Evolutionary conservation across 2,888 invertebrate species (phyloP).

Genomic region (Tromatobia lineatoria): DNA sequence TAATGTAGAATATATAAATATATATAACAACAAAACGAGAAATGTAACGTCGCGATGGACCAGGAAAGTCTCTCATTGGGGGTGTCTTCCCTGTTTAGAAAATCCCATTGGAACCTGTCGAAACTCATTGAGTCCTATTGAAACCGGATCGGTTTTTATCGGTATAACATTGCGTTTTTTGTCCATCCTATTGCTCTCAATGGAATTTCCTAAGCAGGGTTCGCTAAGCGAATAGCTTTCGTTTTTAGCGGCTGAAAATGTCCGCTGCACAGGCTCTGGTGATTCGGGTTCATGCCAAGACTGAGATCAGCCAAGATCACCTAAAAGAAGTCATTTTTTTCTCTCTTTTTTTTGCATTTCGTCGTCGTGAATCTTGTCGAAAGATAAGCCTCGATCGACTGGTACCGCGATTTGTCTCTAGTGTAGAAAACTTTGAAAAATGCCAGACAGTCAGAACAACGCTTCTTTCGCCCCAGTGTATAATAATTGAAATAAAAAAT

Average conservation of each 20-base stretch:
- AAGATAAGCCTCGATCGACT: slow-evolving; percentile 24
- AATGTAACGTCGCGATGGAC: slow-evolving; percentile 16
- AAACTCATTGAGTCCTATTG: no score
- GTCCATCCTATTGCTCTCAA: no score
- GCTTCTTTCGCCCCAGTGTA: background rate
- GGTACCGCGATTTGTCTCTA: slow-evolving; percentile 40
- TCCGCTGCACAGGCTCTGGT: background rate
- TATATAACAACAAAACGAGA: slow-evolving; percentile 2
- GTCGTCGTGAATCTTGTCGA: slow-evolving; percentile 5
- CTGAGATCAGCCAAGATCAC: slow-evolving; percentile 64
- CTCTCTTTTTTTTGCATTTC: slow-evolving; percentile 35
- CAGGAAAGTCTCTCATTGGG: background rate
- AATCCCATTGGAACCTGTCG: no score
- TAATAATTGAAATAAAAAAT: slow-evolving; percentile 23
- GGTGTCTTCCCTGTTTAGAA: no score
- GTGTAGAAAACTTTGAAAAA: slow-evolving; percentile 21
- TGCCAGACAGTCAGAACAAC: slow-evolving; percentile 2
- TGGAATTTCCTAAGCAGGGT: no score
- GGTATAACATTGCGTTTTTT: no score
- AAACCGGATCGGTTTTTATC: no score
- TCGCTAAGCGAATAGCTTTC: background rate
- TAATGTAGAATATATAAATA: background rate
- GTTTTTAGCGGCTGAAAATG: background rate
- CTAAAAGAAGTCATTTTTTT: slow-evolving; percentile 55
- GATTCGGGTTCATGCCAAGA: slow-evolving; percentile 54